These are phyloP conservation scores for Eptesicus fuscus DNA, from an alignment of 2,113 vertebrate genomes.

Conservation along the genomic window DNA sequence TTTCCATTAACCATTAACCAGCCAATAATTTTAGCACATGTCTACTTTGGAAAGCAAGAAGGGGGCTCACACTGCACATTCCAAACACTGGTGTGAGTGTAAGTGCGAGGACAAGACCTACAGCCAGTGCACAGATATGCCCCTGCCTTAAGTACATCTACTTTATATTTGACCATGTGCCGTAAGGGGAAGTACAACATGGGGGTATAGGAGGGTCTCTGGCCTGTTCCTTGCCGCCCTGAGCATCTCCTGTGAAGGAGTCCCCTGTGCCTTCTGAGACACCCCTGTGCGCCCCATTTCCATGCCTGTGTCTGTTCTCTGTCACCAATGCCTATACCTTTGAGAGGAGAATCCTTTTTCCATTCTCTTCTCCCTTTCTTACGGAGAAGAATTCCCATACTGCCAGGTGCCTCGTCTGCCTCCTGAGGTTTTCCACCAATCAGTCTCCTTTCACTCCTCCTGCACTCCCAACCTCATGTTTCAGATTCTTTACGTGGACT, in stretches of 20 bases:
- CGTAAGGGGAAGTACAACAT: neutral
- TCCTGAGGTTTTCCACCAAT: neutral
- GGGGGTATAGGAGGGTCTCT: too few relatives aligned
- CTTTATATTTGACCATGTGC: neutral
- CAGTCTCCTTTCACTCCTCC: neutral
- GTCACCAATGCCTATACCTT: neutral
- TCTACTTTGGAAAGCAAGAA: neutral
- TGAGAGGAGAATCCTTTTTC: neutral
- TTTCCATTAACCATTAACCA: neutral
- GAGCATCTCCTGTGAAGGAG: neutral
- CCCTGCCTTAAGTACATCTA: neutral
- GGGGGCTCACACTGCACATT: neutral
- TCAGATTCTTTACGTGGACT: neutral
- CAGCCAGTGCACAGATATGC: neutral
- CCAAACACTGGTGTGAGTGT: neutral
- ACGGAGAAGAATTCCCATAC: neutral
- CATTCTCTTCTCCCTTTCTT: neutral
- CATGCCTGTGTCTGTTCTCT: neutral
- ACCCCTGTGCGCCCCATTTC: too few relatives aligned
- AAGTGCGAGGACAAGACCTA: neutral
- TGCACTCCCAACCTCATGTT: neutral
- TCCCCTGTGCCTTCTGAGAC: fast-evolving
- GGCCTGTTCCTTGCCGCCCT: fast-evolving
- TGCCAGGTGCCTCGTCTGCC: neutral
- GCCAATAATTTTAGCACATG: neutral